A percentile compares a stretch with the other conserved stretches of the same genome.
These are phyloP conservation scores for Picus viridis DNA, from an alignment of 2,797 vertebrate genomes.

Conservation along the genomic window DNA sequence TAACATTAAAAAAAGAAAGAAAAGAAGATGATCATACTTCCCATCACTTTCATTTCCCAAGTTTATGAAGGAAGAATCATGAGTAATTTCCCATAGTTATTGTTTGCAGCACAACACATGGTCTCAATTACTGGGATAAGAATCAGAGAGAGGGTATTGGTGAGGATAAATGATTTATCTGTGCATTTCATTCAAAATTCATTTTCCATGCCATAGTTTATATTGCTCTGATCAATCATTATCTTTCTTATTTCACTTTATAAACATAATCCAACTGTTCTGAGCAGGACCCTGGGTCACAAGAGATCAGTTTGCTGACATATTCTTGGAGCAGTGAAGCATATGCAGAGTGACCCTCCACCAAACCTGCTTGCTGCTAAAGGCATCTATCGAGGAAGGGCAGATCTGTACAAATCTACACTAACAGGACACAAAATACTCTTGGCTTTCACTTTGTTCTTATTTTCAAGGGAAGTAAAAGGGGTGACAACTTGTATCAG, in stretches of 20 bases:
- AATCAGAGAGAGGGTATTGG: constrained; percentile 52
- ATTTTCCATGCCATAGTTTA: constrained; percentile 45
- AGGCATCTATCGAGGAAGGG: not conserved
- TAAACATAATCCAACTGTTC: not conserved
- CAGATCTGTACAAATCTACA: not conserved
- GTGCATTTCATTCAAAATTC: constrained; percentile 46
- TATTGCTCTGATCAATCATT: constrained; percentile 17
- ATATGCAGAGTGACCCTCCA: not conserved
- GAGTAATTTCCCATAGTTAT: constrained; percentile 74
- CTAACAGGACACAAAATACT: not conserved
- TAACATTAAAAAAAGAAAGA: constrained; percentile 61
- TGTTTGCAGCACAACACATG: constrained; percentile 73
- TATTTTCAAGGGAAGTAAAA: not conserved
- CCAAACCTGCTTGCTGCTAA: not conserved
- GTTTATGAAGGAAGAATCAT: constrained; percentile 62
- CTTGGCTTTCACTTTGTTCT: not conserved
- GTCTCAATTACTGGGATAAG: constrained; percentile 73
- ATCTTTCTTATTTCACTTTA: constrained; percentile 31
- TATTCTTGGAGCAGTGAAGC: not conserved
- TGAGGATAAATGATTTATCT: constrained; percentile 65
- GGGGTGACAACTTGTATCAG: not conserved
- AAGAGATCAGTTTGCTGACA: not conserved
- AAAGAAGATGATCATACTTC: constrained; percentile 52
- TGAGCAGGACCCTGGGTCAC: not conserved
- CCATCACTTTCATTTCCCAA: constrained; percentile 70